Conservation (phyloP, 2,888 invertebrate species). For the Campoplex nolae region DNA sequence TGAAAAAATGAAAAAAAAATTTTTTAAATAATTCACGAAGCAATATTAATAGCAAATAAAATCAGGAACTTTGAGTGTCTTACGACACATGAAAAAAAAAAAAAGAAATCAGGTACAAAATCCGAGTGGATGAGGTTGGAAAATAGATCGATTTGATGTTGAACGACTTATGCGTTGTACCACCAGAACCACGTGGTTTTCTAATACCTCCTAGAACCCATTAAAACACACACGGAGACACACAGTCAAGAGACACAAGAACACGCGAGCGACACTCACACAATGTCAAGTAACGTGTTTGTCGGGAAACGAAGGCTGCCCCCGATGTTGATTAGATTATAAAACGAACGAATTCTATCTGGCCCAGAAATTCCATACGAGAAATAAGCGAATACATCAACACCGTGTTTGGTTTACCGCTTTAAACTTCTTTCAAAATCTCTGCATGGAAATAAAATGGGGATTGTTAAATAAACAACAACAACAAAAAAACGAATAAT, state of each 20-base stretch:
- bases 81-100: neutral
- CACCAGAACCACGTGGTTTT: conserved; percentile 34
- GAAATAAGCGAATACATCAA: conserved; percentile 9
- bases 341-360: conserved; percentile 53
- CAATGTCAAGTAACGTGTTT: conserved; percentile 15
- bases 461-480: neutral
- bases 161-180: conserved; percentile 13
- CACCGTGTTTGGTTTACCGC: neutral
- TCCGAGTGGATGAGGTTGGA: neutral
- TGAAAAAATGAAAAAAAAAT: neutral
- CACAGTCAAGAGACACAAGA: neutral
- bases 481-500: conserved; percentile 4
- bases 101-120: neutral
- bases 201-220: conserved; percentile 5
- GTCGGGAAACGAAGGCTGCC: conserved; percentile 52
- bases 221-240: conserved; percentile 28
- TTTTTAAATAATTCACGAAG: neutral
- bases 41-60: neutral
- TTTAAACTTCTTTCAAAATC: neutral
- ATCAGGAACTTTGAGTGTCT: neutral
- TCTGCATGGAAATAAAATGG: neutral
- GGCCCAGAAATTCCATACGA: conserved; percentile 27
- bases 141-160: conserved; percentile 18
- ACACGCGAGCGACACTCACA: neutral
- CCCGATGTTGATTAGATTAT: conserved; percentile 53